Conservation (phyloP, 1,140 invertebrate genomes). For the Pomacea maculata region DNA sequence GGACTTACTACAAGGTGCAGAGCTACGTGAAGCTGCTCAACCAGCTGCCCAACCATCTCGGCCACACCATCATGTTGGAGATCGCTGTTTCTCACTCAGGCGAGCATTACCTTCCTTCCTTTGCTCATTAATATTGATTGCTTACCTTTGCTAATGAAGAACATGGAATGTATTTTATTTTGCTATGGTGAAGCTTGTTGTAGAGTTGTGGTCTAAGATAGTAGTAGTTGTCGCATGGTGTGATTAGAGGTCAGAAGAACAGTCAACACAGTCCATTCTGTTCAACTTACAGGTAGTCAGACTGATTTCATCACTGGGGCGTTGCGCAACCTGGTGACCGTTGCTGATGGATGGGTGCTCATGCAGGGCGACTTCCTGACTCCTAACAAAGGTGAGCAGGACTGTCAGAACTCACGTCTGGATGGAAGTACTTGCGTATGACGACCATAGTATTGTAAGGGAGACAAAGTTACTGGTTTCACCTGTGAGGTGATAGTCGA, state of each 20-base stretch:
- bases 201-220: too few relatives aligned
- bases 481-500: too few relatives aligned
- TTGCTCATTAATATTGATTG: not conserved
- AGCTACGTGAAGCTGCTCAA: slow-evolving; percentile 18
- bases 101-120: not conserved
- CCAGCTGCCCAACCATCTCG: slow-evolving; percentile 2
- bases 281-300: not conserved
- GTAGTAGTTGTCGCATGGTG: too few relatives aligned
- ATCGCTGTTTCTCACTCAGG: slow-evolving; percentile 3
- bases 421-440: too few relatives aligned
- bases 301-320: not conserved
- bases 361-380: slow-evolving; percentile 14
- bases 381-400: not conserved
- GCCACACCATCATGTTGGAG: slow-evolving; percentile 6
- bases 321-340: slow-evolving; percentile 1
- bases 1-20: not conserved
- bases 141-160: too few relatives aligned
- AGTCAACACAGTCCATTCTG: too few relatives aligned
- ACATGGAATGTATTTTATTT: too few relatives aligned
- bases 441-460: too few relatives aligned
- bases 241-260: too few relatives aligned
- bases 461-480: too few relatives aligned
- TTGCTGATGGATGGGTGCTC: slow-evolving; percentile 14
- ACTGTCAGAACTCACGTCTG: not conserved
- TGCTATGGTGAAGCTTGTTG: too few relatives aligned